phyloP scores from a whole-genome alignment of 2,797 vertebrate genomes.

The Garrulus glandarius region DNA sequence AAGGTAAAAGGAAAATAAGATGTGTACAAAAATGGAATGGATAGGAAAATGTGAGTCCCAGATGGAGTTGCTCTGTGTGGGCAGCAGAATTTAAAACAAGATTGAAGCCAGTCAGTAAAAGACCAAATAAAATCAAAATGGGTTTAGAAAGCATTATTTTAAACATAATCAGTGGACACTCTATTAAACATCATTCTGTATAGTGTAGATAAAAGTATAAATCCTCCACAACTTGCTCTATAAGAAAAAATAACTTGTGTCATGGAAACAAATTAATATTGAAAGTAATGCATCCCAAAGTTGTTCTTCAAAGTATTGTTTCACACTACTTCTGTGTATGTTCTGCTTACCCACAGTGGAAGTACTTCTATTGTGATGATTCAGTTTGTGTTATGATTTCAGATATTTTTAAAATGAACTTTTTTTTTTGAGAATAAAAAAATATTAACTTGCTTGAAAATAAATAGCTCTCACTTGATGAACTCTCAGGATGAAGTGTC shows the following conservation, averaged over 20 bases:
- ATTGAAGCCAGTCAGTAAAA: neutral
- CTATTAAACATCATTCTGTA: neutral
- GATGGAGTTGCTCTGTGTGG: neutral
- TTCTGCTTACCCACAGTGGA: neutral
- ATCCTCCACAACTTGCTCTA: neutral
- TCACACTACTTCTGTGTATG: neutral
- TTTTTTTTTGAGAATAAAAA: neutral
- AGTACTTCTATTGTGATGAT: neutral
- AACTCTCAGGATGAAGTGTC: neutral
- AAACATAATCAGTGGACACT: neutral
- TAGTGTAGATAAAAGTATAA: neutral
- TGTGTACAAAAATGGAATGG: neutral
- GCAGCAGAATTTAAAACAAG: neutral
- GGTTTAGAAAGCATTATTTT: neutral
- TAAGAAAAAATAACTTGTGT: neutral
- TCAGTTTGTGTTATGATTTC: neutral
- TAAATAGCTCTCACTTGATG: neutral
- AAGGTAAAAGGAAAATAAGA: neutral
- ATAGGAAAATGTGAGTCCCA: neutral
- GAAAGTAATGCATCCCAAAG: neutral
- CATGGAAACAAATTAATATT: neutral
- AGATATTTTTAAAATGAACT: neutral
- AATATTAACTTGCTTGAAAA: neutral
- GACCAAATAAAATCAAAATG: neutral
- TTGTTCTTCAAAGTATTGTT: neutral